Base-by-base conservation (phyloP, 2,888 invertebrate genomes). In the Caenorhabditis drosophilae region DNA sequence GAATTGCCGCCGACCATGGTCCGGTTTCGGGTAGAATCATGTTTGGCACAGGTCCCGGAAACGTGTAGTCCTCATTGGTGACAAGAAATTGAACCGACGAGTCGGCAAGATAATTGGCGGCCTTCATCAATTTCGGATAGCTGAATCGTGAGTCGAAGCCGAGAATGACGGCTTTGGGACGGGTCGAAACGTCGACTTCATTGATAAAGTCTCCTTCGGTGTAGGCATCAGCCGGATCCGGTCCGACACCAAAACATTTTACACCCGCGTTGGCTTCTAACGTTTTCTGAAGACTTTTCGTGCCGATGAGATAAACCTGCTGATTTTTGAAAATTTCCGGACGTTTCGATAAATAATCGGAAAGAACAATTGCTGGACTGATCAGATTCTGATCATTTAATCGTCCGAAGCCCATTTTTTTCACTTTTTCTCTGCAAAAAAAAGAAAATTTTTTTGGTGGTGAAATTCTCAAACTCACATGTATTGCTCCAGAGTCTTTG, bases 1-100 rank as follows among this genome's bases (percentile, higher is more conserved):
- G 90, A 12, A 97, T 89, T 11, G 92, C 90, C 56, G 88, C 87
- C 0, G 96, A 91, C 60, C 95, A 88, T 54, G 91, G 89, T 0
- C 96, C 96, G 4, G 94, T 92, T 42, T 75, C 77, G 35, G 69
- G 69, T 20, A 71, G 62, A 36, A 70, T 59, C 48, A 73, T 49
- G 16, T 45, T 40, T 3, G 58, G 67, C n/a, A 62, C 48, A 12
- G 76, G 73, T 67, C 88, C 86, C 0, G 92, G 92, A 83, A 91
- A 92, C 55, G 90, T 88, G 82, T 92, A 91, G 85, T 97, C 96
- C 0, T 91, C 92, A 84, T 97, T 97, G 11, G 95, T 94, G 0
- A 91, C 94, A 60, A 97, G 87, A 83, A 95, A 96, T 42, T 91
- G 83, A 77, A 91, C 90, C 16, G 90, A 87, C 0, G 90, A 89